Percentiles rank a stretch among this genome's conserved stretches.
These are phyloP conservation scores for Anguilla japonica DNA, from an alignment of 2,113 vertebrate species.

Conservation along the genomic window DNA sequence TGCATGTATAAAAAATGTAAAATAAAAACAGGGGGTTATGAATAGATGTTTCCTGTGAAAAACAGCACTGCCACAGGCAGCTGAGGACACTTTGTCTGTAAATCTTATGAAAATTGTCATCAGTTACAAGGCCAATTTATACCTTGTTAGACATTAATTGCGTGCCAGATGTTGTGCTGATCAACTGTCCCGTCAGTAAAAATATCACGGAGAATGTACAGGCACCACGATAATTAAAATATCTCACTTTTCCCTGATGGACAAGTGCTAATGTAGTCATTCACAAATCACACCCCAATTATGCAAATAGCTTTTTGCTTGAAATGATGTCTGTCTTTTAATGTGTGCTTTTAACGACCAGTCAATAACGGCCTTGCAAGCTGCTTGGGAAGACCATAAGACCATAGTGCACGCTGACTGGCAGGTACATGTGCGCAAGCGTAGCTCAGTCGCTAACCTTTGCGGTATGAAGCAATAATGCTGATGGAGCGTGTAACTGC, in stretches of 20 bases:
- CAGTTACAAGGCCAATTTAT: background rate
- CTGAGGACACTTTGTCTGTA: too few species aligned
- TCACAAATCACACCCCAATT: background rate
- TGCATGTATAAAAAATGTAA: too few species aligned
- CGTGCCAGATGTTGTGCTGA: background rate
- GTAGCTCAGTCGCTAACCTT: too few species aligned
- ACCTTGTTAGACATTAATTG: background rate
- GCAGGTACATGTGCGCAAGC: background rate
- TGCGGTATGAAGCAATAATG: too few species aligned
- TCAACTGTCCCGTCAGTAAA: background rate
- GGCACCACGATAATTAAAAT: background rate
- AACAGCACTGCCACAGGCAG: background rate
- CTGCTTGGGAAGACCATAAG: background rate
- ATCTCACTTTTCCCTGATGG: background rate
- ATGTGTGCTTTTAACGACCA: background rate
- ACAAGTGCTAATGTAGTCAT: background rate
- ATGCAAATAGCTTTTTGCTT: background rate
- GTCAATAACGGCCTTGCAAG: background rate
- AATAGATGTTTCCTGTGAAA: background rate
- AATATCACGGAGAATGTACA: background rate
- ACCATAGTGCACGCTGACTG: background rate
- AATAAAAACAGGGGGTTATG: too few species aligned
- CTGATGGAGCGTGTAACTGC: too few species aligned
- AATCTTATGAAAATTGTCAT: too few species aligned
- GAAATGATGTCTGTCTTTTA: background rate